These are phyloP conservation scores for Poeciliopsis turneri DNA, from an alignment of 2,797 vertebrate genomes.

Conservation along the genomic window DNA sequence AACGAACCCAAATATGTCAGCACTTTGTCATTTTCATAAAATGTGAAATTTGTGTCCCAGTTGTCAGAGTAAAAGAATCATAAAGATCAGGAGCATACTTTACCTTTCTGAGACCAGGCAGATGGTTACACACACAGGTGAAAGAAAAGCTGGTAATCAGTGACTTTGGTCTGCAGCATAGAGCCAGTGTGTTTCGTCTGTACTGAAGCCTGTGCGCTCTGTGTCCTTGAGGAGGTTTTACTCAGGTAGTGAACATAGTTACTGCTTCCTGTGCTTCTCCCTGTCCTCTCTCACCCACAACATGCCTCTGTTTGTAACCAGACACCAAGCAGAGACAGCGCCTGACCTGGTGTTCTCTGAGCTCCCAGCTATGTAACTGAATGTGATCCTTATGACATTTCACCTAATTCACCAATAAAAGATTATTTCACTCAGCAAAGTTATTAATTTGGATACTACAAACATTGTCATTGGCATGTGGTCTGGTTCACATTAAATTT, in stretches of 20 bases:
- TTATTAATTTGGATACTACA: not conserved
- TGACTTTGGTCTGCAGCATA: constrained; percentile 43
- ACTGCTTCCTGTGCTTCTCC: constrained; percentile 36
- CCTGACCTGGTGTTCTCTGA: constrained; percentile 32
- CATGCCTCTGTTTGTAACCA: constrained; percentile 68
- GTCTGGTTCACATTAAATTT: not conserved
- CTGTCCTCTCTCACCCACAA: constrained; percentile 30
- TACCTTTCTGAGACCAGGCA: constrained; percentile 55
- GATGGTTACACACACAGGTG: constrained; percentile 27
- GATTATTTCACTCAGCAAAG: not conserved
- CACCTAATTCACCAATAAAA: constrained; percentile 5
- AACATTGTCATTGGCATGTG: not conserved
- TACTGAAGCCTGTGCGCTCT: constrained; percentile 29
- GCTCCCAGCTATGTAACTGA: constrained; percentile 34
- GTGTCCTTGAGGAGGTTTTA: constrained; percentile 74
- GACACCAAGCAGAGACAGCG: constrained; percentile 70
- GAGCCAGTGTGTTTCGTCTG: constrained; percentile 42
- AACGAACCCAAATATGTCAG: not conserved
- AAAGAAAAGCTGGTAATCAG: constrained; percentile 1
- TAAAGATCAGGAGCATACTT: constrained; percentile 22
- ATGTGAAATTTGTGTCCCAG: not conserved
- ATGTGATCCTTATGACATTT: constrained; percentile 30
- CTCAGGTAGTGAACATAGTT: constrained; percentile 65
- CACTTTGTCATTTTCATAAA: constrained; percentile 4
- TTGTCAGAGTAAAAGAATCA: not conserved